Percentiles rank a stretch among this genome's conserved stretches.
Evolutionary conservation across 2,113 vertebrate species (phyloP).

Genomic region (Calypte anna): DNA sequence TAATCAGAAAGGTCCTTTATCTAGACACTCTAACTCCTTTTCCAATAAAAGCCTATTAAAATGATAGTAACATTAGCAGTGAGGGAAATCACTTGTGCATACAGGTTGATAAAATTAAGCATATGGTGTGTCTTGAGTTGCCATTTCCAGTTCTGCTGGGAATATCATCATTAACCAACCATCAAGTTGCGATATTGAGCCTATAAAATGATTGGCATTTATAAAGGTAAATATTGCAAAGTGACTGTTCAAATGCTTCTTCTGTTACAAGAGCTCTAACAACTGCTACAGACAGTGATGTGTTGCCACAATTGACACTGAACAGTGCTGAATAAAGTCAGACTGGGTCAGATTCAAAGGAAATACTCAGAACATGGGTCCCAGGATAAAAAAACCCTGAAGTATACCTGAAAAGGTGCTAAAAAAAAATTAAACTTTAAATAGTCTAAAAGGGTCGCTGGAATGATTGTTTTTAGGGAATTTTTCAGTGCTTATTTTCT

Average conservation of each 20-base stretch:
- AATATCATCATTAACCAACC: conserved; percentile 17
- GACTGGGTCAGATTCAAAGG: neutral
- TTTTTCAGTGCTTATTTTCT: neutral
- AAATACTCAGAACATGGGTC: neutral
- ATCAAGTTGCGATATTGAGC: conserved; percentile 1
- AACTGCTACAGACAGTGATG: neutral
- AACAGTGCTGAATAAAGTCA: neutral
- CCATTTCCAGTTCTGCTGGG: conserved; percentile 52
- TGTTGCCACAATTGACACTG: neutral
- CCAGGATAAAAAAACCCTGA: neutral
- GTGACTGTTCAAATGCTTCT: conserved; percentile 3
- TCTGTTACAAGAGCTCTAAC: conserved; percentile 13
- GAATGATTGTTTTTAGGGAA: neutral
- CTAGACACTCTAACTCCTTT: conserved; percentile 37
- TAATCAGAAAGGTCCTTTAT: conserved; percentile 30
- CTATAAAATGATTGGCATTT: conserved; percentile 59
- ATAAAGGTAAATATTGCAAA: conserved; percentile 57
- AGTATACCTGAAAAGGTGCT: neutral
- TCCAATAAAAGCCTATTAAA: conserved; percentile 62
- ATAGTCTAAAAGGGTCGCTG: neutral
- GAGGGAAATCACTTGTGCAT: conserved; percentile 46
- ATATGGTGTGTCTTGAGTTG: conserved; percentile 56
- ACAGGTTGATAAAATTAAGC: conserved; percentile 44
- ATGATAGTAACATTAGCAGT: conserved; percentile 37
- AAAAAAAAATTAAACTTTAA: neutral